Base-by-base conservation (phyloP, 2,888 invertebrate genomes). In the Ligdia adustata region DNA sequence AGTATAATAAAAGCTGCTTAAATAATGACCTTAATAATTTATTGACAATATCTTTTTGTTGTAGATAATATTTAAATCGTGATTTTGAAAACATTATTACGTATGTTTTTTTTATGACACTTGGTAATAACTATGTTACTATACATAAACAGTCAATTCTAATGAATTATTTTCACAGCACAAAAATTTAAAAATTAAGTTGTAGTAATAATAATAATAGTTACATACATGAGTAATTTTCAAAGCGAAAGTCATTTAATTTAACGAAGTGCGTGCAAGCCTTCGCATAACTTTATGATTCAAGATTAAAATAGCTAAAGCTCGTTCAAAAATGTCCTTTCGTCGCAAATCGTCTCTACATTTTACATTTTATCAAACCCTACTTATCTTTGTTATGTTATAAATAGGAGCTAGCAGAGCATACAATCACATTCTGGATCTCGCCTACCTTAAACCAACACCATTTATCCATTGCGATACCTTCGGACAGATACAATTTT, bases 401-500 rank as follows among this genome's bases (percentile, higher is more conserved):
- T 56, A 54, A 56, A 59, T 54, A 56, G 54, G 43, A 51, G 52
- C 51, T 33, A 59, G 56, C 54, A 55, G 43, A 47, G 53, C 45
- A 41, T 50, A 55, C 57, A 61, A 61, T 61, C 61, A 52, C 57
- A 55, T 55, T 56, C 54, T 52, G 53, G 54, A 61, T 61, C 61
- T 61, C 55, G 50, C 57, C 58, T 57, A 57, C 58, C 55, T 56
- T 59, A 59, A 57, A 59, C 59, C 57, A 57, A 54, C 56, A 52
- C 58, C 53, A 61, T 59, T 57, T 61, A 60, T 60, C 51, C 53
- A 52, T 51, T 46, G 49, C 51, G 57, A 57, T 60, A 57, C 60
- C 52, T 60, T 47, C 27, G 42, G 60, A 60, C 68, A 66, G 66
- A 62, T 64, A 65, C 60, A 55, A 69, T 71, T 72, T 68, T 58